These are phyloP conservation scores for Glomeris maerens DNA, from an alignment of 1,140 invertebrate species.

Conservation along the genomic window DNA sequence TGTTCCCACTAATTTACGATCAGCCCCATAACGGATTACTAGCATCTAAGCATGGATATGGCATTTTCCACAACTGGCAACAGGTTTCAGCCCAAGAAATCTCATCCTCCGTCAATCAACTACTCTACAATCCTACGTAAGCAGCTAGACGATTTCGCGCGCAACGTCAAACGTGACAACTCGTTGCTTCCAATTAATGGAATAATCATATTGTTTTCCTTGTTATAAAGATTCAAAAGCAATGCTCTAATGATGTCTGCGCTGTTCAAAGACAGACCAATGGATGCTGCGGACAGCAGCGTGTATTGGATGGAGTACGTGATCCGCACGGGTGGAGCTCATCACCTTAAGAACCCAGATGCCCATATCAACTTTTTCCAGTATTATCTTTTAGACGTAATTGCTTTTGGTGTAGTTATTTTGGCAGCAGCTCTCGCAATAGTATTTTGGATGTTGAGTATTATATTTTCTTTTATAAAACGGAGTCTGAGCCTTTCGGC, in stretches of 20 bases:
- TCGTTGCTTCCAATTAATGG: not conserved
- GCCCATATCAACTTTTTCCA: not conserved
- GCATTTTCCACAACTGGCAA: not conserved
- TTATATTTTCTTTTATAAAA: no score
- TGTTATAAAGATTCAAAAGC: not conserved
- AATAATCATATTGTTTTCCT: not conserved
- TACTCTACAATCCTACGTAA: no score
- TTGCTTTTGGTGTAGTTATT: not conserved
- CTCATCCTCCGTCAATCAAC: no score
- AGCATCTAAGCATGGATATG: not conserved
- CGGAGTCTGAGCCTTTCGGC: no score
- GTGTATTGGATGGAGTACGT: slow-evolving; percentile 4
- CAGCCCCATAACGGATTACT: not conserved
- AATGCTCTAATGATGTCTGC: not conserved
- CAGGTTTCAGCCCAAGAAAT: not conserved
- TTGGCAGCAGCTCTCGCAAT: not conserved
- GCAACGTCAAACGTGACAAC: not conserved
- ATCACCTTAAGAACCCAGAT: not conserved
- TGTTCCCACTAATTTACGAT: not conserved
- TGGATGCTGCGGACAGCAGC: not conserved
- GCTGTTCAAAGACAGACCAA: not conserved
- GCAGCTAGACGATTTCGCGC: not conserved
- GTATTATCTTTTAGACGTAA: not conserved
- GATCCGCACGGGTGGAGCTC: not conserved
- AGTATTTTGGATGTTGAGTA: no score